phyloP scores from a whole-genome alignment of 2,797 vertebrate species.

The Callimico goeldii region DNA sequence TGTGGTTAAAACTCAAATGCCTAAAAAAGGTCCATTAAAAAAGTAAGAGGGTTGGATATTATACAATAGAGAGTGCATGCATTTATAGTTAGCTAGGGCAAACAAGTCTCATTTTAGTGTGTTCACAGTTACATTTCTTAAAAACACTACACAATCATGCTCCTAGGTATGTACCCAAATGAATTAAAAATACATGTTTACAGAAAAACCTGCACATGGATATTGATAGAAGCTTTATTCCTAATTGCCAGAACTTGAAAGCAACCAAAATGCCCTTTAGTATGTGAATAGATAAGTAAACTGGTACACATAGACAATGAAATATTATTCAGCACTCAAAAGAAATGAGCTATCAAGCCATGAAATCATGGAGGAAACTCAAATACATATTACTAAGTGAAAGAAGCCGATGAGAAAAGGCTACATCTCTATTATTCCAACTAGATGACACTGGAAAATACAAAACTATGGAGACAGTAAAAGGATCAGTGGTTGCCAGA shows the following conservation, averaged over 20 bases:
- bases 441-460: neutral
- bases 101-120: neutral
- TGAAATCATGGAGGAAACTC: neutral
- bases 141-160: neutral
- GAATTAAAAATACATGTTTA: neutral
- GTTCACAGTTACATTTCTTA: neutral
- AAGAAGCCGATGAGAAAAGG: neutral
- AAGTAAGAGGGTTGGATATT: neutral
- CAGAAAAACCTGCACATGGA: neutral
- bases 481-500: neutral
- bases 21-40: neutral
- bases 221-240: neutral
- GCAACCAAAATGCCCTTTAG: neutral
- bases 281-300: neutral
- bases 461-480: neutral
- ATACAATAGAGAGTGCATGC: neutral
- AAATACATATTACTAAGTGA: neutral
- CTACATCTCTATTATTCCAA: neutral
- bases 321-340: neutral
- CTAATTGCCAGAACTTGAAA: neutral
- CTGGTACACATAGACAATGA: neutral
- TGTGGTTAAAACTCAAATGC: neutral
- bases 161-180: neutral
- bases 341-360: neutral
- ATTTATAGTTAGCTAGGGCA: neutral